A percentile compares a stretch with the other conserved stretches of the same genome.
Conservation (phyloP, 2,888 invertebrate species). For the Coenonympha glycerion region DNA sequence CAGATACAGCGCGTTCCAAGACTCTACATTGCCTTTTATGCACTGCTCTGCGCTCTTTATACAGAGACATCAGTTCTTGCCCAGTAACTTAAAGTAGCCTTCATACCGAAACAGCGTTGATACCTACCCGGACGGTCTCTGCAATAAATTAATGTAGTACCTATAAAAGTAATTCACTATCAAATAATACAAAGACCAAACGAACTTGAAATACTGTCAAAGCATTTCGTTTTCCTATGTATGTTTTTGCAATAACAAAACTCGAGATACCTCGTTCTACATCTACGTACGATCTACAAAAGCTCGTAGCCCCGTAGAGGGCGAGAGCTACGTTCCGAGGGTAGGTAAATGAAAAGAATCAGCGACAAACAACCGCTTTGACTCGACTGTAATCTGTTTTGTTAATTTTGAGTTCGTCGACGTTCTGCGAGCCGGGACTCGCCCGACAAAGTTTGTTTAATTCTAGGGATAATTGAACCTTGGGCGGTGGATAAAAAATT, state of each 20-base stretch:
- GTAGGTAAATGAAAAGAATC: constrained; percentile 60
- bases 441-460: constrained; percentile 40
- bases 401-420: constrained; percentile 65
- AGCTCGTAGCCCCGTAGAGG: not conserved
- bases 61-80: too few species aligned
- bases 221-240: not conserved
- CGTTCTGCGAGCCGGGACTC: constrained; percentile 51
- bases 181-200: too few species aligned
- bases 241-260: too few species aligned
- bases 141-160: too few species aligned
- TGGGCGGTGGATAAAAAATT: constrained; percentile 19
- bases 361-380: constrained; percentile 61
- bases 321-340: constrained; percentile 1
- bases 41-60: too few species aligned
- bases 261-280: not conserved
- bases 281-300: not conserved
- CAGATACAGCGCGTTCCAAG: too few species aligned
- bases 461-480: constrained; percentile 21
- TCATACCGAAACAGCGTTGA: too few species aligned
- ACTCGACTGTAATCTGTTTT: constrained; percentile 69
- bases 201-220: too few species aligned
- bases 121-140: too few species aligned
- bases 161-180: too few species aligned
- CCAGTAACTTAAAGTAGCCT: too few species aligned
- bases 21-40: too few species aligned